These are phyloP conservation scores for Eudasyphora cyanicolor DNA, from an alignment of 2,888 invertebrate genomes.

Conservation along the genomic window DNA sequence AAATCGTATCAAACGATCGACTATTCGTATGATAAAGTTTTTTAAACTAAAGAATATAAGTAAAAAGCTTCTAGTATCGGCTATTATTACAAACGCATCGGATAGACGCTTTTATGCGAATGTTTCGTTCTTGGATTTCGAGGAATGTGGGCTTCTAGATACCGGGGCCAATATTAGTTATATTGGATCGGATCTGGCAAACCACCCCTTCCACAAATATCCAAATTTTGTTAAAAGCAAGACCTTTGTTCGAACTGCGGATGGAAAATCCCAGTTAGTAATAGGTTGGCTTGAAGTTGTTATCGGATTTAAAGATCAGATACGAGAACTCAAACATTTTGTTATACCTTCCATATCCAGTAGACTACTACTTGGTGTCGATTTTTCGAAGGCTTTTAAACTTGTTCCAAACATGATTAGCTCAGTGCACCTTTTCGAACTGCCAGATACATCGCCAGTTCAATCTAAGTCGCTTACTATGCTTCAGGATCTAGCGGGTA, in stretches of 20 bases:
- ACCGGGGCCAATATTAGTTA: background rate
- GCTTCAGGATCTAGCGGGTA: background rate
- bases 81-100: background rate
- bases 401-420: background rate
- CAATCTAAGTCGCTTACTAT: background rate
- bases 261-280: background rate
- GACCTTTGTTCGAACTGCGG: background rate
- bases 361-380: slow-evolving; percentile 36
- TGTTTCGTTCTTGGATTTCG: background rate
- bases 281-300: background rate
- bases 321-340: slow-evolving; percentile 2
- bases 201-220: background rate
- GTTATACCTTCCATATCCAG: slow-evolving; percentile 36
- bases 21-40: background rate
- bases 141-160: background rate
- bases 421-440: background rate
- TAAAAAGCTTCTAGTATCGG: background rate
- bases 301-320: background rate
- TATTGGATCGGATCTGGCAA: background rate
- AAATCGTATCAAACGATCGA: background rate
- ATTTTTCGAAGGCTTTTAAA: slow-evolving; percentile 40
- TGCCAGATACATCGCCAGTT: too few species aligned
- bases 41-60: background rate
- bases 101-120: background rate
- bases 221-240: background rate